Base-by-base conservation (phyloP, 2,797 vertebrate species). In the Rhinatrema bivittatum region DNA sequence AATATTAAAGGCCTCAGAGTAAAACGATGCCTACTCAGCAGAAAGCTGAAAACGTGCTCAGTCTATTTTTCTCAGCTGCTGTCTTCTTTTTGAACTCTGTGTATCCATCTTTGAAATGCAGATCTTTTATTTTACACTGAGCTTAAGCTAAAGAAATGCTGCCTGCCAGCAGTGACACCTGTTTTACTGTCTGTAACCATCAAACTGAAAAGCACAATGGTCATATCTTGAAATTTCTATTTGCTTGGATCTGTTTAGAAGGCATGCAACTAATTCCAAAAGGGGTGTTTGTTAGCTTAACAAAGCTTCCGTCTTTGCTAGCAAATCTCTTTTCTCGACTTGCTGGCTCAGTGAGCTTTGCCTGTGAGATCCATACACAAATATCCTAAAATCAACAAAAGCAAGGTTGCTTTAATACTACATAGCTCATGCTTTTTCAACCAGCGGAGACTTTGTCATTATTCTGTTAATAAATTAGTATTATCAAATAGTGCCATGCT, bases 261-360 rank as follows among this genome's bases (percentile, higher is more conserved):
- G 25, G 33, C 22, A 37, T 17, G 4, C 22, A 36, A 28, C 15
- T 27, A 18, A 20, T 25, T 34, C 15, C 5, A 31, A 52, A 33
- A 28, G 20, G 12, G n/a, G 17, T 24, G 0, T 16, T 29, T 39
- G 15, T 22, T 27, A 43, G 19, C 13, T 25, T 7, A 41, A 38
- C 7, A 27, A 32, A 49, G 36, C 16, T 10, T 21, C 8, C 25
- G 18, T 36, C 8, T 46, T 34, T 3, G 33, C 0, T 3, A 40
- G 23, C 39, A 50, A 37, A 29, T 16, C 14, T 12, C 9, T 9
- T 13, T 45, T 36, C 16, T 9, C 23, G 32, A 16, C 13, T 47
- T 19, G 26, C 28, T 5, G 11, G 19, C 29, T 32, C 21, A 36
- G 16, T 13, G 4, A 22, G 10, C 19, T 12, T 41, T 45, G 22